These are phyloP conservation scores for Stylophora pistillata DNA, from an alignment of 64 coral and sea anemone genomes.

Conservation along the genomic window DNA sequence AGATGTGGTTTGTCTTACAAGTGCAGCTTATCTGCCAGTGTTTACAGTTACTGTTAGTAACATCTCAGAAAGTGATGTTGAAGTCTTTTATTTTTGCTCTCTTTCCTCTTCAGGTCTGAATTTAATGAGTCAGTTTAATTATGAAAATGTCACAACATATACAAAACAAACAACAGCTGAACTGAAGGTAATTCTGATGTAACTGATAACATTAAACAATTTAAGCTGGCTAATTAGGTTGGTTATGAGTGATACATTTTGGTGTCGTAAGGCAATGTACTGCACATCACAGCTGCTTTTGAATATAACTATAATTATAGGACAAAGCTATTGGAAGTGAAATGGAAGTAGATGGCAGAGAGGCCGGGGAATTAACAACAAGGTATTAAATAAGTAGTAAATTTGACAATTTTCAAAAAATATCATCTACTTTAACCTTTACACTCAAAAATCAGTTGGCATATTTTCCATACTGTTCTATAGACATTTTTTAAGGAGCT, in stretches of 20 bases:
- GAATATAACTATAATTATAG: neutral
- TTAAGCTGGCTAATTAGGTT: no score
- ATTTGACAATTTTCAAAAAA: neutral
- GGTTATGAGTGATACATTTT: no score
- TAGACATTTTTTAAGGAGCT: no score
- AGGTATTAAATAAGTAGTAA: neutral
- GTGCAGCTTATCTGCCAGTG: no score
- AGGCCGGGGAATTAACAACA: conserved; percentile 36
- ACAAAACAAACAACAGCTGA: conserved; percentile 55
- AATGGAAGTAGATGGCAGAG: conserved; percentile 51
- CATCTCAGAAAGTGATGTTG: no score
- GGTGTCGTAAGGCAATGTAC: no score
- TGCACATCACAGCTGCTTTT: no score
- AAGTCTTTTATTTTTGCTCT: neutral
- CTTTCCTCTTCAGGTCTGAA: conserved; percentile 71
- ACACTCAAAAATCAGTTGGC: no score
- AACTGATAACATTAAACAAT: neutral
- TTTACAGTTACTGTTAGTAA: no score
- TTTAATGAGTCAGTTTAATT: conserved; percentile 98
- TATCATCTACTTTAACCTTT: no score
- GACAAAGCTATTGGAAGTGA: conserved; percentile 17
- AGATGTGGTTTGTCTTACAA: no score
- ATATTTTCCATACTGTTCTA: no score
- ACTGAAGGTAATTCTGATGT: conserved; percentile 57
- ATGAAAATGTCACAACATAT: conserved; percentile 90